These are phyloP conservation scores for Cecropterus lyciades DNA, from an alignment of 1,140 invertebrate genomes.

Conservation along the genomic window DNA sequence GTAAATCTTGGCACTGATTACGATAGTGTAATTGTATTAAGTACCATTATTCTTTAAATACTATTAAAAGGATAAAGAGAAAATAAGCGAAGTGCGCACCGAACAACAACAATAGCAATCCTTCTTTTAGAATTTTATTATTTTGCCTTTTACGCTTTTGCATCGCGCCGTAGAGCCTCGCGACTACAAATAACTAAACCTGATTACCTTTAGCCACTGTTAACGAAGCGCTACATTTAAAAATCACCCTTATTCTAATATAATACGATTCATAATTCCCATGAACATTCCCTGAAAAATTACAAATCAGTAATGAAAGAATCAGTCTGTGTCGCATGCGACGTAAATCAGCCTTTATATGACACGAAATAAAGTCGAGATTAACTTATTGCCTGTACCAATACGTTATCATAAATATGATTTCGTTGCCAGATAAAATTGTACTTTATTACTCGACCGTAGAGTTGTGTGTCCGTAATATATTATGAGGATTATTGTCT, in stretches of 20 bases:
- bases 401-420: conserved; percentile 36
- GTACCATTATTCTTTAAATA: conserved; percentile 1
- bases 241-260: conserved; percentile 7
- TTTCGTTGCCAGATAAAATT: conserved; percentile 28
- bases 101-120: conserved; percentile 25
- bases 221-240: background rate
- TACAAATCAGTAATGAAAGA: conserved; percentile 37
- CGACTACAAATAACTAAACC: conserved; percentile 32
- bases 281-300: conserved; percentile 5
- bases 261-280: conserved; percentile 9
- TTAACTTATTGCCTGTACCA: conserved; percentile 1
- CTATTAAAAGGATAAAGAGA: background rate
- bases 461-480: conserved; percentile 24
- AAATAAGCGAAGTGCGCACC: conserved; percentile 15
- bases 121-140: conserved; percentile 26
- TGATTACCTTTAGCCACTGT: conserved; percentile 28
- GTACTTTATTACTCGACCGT: conserved; percentile 16
- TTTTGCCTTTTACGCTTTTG: conserved; percentile 28
- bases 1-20: too few relatives aligned
- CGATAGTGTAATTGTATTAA: background rate
- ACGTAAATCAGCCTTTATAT: conserved; percentile 17
- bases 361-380: conserved; percentile 16
- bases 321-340: conserved; percentile 12
- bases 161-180: conserved; percentile 10
- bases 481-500: conserved; percentile 34